These are phyloP conservation scores for Siniperca obscura DNA, from an alignment of 2,797 vertebrate genomes.

Conservation along the genomic window DNA sequence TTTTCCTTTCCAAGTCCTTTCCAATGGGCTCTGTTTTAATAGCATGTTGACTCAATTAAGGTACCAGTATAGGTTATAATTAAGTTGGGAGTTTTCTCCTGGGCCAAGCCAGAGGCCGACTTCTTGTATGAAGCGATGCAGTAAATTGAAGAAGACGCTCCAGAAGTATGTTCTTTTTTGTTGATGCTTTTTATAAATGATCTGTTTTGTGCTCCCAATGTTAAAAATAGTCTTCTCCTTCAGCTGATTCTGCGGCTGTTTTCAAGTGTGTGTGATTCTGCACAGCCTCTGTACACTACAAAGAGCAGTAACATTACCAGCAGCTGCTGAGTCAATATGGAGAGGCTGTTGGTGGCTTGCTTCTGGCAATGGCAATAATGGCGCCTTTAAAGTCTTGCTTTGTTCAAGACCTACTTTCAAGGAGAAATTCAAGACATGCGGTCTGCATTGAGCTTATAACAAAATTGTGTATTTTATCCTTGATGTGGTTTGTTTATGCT, in stretches of 20 bases:
- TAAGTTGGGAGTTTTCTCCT: slow-evolving; percentile 68
- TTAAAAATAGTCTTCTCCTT: slow-evolving; percentile 70
- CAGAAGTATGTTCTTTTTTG: slow-evolving; percentile 49
- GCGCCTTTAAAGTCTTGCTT: slow-evolving; percentile 38
- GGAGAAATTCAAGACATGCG: slow-evolving; percentile 27
- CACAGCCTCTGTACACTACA: slow-evolving; percentile 57
- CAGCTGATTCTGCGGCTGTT: slow-evolving; percentile 64
- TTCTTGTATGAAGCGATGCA: slow-evolving; percentile 55
- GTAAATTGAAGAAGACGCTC: slow-evolving; percentile 58
- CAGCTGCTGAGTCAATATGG: slow-evolving; percentile 70
- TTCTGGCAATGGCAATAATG: slow-evolving; percentile 43
- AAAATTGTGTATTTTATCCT: background rate
- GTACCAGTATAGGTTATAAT: slow-evolving; percentile 74
- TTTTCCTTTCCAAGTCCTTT: slow-evolving; percentile 53
- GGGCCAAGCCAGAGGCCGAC: slow-evolving; percentile 56
- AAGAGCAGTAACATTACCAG: slow-evolving; percentile 58
- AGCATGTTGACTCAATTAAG: slow-evolving; percentile 79
- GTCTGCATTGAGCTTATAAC: background rate
- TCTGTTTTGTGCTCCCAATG: slow-evolving; percentile 41
- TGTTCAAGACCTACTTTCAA: slow-evolving; percentile 44
- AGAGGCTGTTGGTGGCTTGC: slow-evolving; percentile 41
- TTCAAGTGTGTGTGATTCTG: slow-evolving; percentile 62
- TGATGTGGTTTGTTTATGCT: slow-evolving; percentile 12
- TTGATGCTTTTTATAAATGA: slow-evolving; percentile 53
- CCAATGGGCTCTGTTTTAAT: slow-evolving; percentile 46